Evolutionary conservation across 2,113 vertebrate genomes (phyloP).

Genomic region (Edolisoma coerulescens): DNA sequence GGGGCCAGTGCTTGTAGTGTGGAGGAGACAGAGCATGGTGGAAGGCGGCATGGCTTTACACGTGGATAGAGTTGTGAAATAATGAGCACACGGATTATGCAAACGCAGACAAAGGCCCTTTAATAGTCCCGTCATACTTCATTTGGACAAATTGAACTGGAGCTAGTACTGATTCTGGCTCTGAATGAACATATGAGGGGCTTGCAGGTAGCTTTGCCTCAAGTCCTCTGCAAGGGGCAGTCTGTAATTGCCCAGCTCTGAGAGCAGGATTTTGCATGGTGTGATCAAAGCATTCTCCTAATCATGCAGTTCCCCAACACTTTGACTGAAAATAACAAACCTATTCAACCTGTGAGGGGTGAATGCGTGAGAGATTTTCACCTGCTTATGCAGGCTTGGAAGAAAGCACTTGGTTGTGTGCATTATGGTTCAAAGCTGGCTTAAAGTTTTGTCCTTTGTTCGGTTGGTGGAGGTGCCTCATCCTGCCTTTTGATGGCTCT

Average conservation of each 20-base stretch:
- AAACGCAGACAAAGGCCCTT: background rate
- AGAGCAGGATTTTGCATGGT: conserved; percentile 27
- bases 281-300: conserved; percentile 24
- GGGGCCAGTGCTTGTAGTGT: background rate
- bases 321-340: conserved; percentile 34
- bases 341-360: conserved; percentile 20
- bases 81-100: background rate
- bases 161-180: background rate
- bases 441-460: conserved; percentile 24
- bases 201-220: conserved; percentile 17
- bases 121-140: background rate
- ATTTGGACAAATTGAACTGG: background rate
- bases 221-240: background rate
- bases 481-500: conserved; percentile 31
- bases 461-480: background rate
- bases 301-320: background rate
- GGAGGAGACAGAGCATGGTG: background rate
- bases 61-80: conserved; percentile 6
- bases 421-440: background rate
- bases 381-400: conserved; percentile 26
- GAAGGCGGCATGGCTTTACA: background rate
- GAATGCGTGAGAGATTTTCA: conserved; percentile 40
- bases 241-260: background rate
- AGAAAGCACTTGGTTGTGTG: background rate
- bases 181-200: background rate